Base-by-base conservation (phyloP, 2,888 invertebrate genomes). In the Ligdia adustata region DNA sequence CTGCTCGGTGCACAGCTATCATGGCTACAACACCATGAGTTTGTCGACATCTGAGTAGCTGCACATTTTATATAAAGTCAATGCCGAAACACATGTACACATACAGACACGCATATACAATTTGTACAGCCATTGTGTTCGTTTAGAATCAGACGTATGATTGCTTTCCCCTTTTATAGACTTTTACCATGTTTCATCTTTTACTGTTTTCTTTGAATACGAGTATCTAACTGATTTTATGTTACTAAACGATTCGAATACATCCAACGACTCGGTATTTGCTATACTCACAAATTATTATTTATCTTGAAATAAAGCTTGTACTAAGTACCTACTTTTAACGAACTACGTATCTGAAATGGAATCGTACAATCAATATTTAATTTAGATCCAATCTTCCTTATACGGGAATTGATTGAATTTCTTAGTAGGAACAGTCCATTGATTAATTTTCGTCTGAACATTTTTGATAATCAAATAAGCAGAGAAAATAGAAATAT, bases 91-190 rank as follows among this genome's bases (percentile, higher is more conserved):
- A 54, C 48, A 52, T 31, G 37, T 37, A 47, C 34, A 49, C 26
- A 71, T 61, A 57, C 53, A 52, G 42, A 57, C 45, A 62, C 67
- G 69, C 60, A 66, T 62, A 62, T 62, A 70, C 70, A 69, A 69
- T 66, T 70, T 67, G 69, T 71, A 71, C 60, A 69, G 71, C 61
- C 69, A 68, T 72, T 73, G 72, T 66, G 67, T 72, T 77, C 76
- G 72, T 75, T 80, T 78, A 79, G 77, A 82, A 60, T 78, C 74
- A 74, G 72, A 76, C 70, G 74, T 72, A 66, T 71, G 73, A 80
- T 76, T 79, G 72, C 73, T 75, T 78, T 76, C 70, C 66, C 65
- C 64, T 66, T 47, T 66, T 69, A 70, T 66, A 64, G 66, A 71
- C 64, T 69, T n/a, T 67, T 69, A 66, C 56, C 61, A 63, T 62